These are phyloP conservation scores for Gila robusta DNA, from an alignment of 2,797 vertebrate genomes.

Conservation along the genomic window DNA sequence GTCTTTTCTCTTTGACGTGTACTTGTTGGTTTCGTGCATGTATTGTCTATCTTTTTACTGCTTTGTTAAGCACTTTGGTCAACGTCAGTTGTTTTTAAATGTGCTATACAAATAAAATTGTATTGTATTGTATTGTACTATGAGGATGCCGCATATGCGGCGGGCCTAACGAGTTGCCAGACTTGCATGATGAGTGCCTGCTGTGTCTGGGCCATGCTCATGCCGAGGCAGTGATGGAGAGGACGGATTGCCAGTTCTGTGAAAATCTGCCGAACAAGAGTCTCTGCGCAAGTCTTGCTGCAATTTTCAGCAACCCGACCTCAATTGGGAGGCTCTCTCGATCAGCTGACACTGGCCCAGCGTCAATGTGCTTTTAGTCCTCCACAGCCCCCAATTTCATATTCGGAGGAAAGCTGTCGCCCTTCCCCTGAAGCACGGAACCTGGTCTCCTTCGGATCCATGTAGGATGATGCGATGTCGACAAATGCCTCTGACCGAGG, in stretches of 20 bases:
- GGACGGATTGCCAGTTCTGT: too few species aligned
- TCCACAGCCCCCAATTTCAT: not conserved
- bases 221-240: not conserved
- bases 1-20: too few species aligned
- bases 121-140: too few species aligned
- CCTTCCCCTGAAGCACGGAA: not conserved
- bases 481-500: not conserved
- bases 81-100: too few species aligned
- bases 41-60: too few species aligned
- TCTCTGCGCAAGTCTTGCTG: not conserved
- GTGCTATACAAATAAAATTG: too few species aligned
- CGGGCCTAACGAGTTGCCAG: not conserved
- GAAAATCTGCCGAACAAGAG: not conserved
- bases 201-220: not conserved
- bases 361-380: accelerated
- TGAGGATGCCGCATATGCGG: not conserved
- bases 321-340: not conserved
- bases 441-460: not conserved
- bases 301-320: not conserved
- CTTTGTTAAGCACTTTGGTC: too few species aligned
- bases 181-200: not conserved
- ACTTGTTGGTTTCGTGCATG: too few species aligned
- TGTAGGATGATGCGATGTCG: not conserved
- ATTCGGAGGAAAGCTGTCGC: not conserved
- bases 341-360: not conserved